Evolutionary conservation across 1,140 invertebrate genomes (phyloP).

Genomic region (Calephelis nemesis): DNA sequence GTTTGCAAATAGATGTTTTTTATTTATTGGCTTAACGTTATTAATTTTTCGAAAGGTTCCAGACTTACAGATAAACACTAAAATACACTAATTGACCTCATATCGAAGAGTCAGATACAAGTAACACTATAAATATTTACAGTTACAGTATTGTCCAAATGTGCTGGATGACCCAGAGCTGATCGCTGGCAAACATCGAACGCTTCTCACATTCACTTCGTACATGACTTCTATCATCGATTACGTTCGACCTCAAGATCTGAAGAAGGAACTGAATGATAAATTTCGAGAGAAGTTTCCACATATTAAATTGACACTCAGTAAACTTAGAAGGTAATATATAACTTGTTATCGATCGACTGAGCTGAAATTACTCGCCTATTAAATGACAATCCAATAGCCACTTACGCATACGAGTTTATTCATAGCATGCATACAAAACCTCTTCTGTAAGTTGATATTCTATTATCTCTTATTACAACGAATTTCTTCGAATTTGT

Average conservation of each 20-base stretch:
- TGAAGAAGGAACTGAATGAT: constrained; percentile 98
- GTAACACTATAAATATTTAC: constrained; percentile 15
- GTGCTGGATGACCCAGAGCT: constrained; percentile 96
- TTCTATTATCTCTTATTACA: no score
- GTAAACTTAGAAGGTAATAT: constrained; percentile 94
- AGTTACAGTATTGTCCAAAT: constrained; percentile 90
- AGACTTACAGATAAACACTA: no score
- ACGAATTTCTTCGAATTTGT: no score
- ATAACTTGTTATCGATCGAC: no score
- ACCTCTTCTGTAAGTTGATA: no score
- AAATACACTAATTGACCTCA: neutral
- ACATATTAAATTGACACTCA: constrained; percentile 95
- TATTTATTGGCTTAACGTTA: no score
- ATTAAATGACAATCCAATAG: no score
- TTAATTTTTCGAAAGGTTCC: no score
- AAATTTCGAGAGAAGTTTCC: constrained; percentile 98
- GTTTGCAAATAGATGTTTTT: no score
- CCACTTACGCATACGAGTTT: no score
- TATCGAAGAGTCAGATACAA: neutral
- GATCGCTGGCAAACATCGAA: constrained; percentile 96
- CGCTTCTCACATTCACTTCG: constrained; percentile 95
- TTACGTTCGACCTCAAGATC: constrained; percentile 96
- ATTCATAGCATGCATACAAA: no score
- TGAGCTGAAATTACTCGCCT: no score
- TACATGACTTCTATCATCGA: constrained; percentile 98